Conservation (phyloP, 2,797 vertebrate genomes). For the Hozukius guyotensis region DNA sequence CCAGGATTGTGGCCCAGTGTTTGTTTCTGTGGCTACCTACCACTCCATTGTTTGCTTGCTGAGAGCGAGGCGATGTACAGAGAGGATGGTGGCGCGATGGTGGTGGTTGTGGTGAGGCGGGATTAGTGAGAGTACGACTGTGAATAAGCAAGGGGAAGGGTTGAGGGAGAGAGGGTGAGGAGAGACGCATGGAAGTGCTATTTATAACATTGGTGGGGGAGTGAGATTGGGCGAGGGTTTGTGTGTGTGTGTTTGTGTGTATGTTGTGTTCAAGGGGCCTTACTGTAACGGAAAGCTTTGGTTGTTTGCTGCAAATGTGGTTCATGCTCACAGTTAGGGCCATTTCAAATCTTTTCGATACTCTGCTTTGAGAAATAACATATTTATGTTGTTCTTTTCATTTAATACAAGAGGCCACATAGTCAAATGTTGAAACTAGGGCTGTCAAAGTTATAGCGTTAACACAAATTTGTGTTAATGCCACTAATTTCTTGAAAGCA, state of each 20-base stretch:
- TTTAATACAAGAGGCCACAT: background rate
- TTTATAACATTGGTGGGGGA: slow-evolving; percentile 80
- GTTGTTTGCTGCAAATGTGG: slow-evolving; percentile 35
- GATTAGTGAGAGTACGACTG: slow-evolving; percentile 64
- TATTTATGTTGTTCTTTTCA: background rate
- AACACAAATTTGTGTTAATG: no score
- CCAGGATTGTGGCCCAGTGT: slow-evolving; percentile 48
- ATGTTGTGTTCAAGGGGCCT: slow-evolving; percentile 52
- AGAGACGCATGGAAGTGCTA: slow-evolving; percentile 77
- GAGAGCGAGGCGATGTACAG: slow-evolving; percentile 32
- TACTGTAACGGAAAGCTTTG: slow-evolving; percentile 38
- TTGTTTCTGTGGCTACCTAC: slow-evolving; percentile 65
- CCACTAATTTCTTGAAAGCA: no score
- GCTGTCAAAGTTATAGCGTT: no score
- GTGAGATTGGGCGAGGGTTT: slow-evolving; percentile 67
- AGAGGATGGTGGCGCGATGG: background rate
- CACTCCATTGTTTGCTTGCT: slow-evolving; percentile 60
- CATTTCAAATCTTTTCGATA: background rate
- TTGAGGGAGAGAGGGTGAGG: slow-evolving; percentile 49
- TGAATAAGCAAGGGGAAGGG: slow-evolving; percentile 65
- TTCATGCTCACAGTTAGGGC: background rate
- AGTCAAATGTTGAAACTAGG: background rate
- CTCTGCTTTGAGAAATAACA: background rate
- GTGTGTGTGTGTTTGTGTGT: slow-evolving; percentile 32
- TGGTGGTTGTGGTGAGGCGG: background rate